Evolutionary conservation across 2,797 vertebrate species (phyloP), one percentile per base, ranked within the genome.

Genomic region (Furcifer pardalis): DNA sequence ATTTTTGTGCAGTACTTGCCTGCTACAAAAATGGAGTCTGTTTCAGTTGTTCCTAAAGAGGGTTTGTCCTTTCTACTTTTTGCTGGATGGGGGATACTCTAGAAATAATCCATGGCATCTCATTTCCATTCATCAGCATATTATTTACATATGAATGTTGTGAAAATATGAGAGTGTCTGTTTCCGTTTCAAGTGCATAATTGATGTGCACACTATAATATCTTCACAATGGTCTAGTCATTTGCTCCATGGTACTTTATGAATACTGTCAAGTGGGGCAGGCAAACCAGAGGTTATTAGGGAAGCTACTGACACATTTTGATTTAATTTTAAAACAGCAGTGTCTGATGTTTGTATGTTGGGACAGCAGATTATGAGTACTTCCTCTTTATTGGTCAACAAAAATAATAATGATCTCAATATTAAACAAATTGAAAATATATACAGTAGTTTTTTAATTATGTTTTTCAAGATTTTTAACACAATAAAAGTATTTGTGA

Each of bases 121-220:
- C 83, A 95, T 96, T 96, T 96, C 94, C 95, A 96, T 96, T 95
- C 86, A 94, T 96, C 93, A 96, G 92, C 95, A 96, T 95, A 92
- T 85, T 90, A 95, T 96, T 96, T 96, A 94, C 95, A 96, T 96
- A 94, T 91, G 93, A 96, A 95, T 95, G 83, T 90, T 92, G 85
- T 86, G 76, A 91, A 95, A 94, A 90, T 92, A 93, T 92, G 91
- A 91, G 89, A 85, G 83, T 91, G 86, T 91, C 92, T 94, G 84
- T 94, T 95, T 94, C 93, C 93, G 85, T 91, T 94, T 85, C 89
- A 90, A 8, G 90, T 92, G 85, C 92, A 90, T 87, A 88, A 89
- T 78, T 94, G 91, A 89, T 89, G 89, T 81, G 65, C 65, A 89
- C 13, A 93, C 93, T 92, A 91, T 91, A 92, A 88, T 25, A 85